Conservation (phyloP, 1,140 invertebrate species). For the Dolichoris vasculosae region DNA sequence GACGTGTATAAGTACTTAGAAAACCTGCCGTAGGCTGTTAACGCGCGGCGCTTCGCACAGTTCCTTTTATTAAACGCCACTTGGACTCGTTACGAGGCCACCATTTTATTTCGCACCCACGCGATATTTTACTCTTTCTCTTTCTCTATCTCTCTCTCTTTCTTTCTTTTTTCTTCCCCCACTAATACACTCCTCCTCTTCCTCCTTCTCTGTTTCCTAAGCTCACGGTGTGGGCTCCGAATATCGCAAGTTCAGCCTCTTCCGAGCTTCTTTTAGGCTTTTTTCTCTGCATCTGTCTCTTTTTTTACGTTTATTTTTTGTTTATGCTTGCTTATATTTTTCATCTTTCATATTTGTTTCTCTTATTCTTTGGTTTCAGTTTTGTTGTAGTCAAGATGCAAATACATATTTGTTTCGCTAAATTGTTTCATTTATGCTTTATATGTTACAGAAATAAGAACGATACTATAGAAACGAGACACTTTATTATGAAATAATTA, state of each 20-base stretch:
- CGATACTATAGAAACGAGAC: too few species aligned
- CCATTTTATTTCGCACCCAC: constrained; percentile 72
- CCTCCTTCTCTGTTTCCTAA: background rate
- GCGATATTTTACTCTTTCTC: constrained; percentile 67
- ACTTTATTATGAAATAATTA: too few species aligned
- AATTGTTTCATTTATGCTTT: too few species aligned
- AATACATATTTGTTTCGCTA: background rate
- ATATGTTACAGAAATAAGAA: background rate
- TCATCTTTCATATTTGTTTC: background rate
- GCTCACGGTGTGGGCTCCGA: background rate
- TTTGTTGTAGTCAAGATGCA: background rate
- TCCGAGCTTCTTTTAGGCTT: constrained; percentile 5
- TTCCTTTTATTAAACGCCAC: constrained; percentile 62
- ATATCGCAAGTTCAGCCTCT: constrained; percentile 26
- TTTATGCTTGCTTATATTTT: background rate
- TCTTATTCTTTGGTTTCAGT: background rate
- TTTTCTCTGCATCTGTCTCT: background rate
- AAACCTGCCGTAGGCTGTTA: constrained; percentile 15
- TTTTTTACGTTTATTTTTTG: constrained; percentile 7
- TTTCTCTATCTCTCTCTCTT: constrained; percentile 50
- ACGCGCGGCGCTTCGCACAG: constrained; percentile 31
- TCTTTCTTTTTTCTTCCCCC: constrained; percentile 51
- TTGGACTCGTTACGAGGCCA: constrained; percentile 58
- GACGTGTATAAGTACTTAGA: constrained; percentile 1
- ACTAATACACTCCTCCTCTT: background rate